Evolutionary conservation across 2,797 vertebrate genomes (phyloP).

Genomic region (Lepilemur ruficaudatus): DNA sequence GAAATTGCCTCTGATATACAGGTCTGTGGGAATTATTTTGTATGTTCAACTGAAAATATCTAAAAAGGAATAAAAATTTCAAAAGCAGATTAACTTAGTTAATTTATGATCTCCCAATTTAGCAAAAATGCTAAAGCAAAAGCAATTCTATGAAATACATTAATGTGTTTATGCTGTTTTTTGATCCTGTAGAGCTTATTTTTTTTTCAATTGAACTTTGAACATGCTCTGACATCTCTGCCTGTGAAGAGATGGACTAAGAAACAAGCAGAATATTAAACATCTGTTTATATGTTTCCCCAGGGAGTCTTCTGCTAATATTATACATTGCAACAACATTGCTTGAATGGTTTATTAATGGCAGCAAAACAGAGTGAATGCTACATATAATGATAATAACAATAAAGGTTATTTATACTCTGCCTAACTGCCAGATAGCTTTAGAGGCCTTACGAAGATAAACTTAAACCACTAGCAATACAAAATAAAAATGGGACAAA

Average conservation of each 20-base stretch:
- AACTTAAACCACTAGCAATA: conserved; percentile 79
- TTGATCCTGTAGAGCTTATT: not conserved
- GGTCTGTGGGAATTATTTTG: not conserved
- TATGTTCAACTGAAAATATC: conserved; percentile 29
- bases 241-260: conserved; percentile 73
- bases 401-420: conserved; percentile 86
- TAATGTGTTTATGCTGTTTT: conserved; percentile 35
- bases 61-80: conserved; percentile 51
- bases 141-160: conserved; percentile 37
- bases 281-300: conserved; percentile 79
- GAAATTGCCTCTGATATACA: not conserved
- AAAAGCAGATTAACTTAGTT: conserved; percentile 23
- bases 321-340: conserved; percentile 85
- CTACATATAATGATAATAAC: conserved; percentile 86
- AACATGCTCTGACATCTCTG: conserved; percentile 56
- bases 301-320: conserved; percentile 82
- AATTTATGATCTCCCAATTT: conserved; percentile 48
- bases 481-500: conserved; percentile 75
- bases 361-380: conserved; percentile 85
- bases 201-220: conserved; percentile 74
- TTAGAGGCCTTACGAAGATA: conserved; percentile 74
- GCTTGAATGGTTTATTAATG: conserved; percentile 88
- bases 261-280: conserved; percentile 84
- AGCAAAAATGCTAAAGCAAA: conserved; percentile 53
- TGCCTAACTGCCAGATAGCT: conserved; percentile 74